These are phyloP conservation scores for Fringilla coelebs DNA, from an alignment of 2,797 vertebrate genomes.

Conservation along the genomic window DNA sequence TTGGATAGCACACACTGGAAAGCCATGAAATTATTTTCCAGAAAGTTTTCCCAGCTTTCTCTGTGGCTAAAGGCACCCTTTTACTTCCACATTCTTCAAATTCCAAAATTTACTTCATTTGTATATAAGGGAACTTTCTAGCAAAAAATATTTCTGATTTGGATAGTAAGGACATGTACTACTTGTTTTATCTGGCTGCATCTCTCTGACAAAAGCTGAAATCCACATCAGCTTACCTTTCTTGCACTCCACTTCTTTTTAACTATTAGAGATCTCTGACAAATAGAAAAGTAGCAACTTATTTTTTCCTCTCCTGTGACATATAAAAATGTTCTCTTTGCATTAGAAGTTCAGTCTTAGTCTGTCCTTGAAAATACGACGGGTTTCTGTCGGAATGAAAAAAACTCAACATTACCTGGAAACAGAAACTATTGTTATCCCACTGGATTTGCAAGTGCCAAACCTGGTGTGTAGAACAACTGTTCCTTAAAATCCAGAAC, in stretches of 20 bases:
- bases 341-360: neutral
- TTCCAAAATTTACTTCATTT: neutral
- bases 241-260: neutral
- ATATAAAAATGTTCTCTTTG: neutral
- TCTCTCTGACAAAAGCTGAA: neutral
- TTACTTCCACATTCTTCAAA: neutral
- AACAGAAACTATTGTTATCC: neutral
- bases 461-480: neutral
- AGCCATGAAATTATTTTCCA: neutral
- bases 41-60: neutral
- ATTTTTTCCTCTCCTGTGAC: neutral
- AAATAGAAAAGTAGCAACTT: neutral
- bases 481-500: neutral
- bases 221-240: neutral
- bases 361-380: neutral
- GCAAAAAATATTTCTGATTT: neutral
- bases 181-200: neutral
- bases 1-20: neutral
- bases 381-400: neutral
- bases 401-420: neutral
- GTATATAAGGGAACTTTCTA: neutral
- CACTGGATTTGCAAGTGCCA: neutral
- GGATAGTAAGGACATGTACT: neutral
- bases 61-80: neutral
- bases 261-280: neutral